Conservation (phyloP, 2,888 invertebrate genomes). For the Dynastes hyllus region DNA sequence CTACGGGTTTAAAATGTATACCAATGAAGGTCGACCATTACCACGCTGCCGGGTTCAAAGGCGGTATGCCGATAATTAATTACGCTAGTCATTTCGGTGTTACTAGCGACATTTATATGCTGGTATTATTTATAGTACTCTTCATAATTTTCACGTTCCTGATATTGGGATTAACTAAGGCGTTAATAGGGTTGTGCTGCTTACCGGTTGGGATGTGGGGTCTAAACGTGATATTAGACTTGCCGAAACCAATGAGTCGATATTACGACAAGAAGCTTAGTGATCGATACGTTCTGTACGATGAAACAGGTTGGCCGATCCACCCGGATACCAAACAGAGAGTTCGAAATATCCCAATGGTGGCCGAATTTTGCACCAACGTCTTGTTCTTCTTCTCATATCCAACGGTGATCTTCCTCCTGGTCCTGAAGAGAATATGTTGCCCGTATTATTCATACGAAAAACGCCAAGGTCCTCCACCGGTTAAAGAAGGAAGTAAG, state of each 20-base stretch:
- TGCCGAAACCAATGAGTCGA: constrained; percentile 71
- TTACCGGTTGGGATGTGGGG: constrained; percentile 73
- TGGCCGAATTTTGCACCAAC: constrained; percentile 74
- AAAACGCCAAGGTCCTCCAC: not conserved
- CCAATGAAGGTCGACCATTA: constrained; percentile 71
- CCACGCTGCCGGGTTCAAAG: constrained; percentile 72
- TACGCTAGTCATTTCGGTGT: constrained; percentile 64
- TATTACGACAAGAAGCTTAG: constrained; percentile 73
- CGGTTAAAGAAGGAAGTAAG: not conserved
- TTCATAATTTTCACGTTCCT: constrained; percentile 65
- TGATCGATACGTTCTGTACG: constrained; percentile 71
- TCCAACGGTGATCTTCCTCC: constrained; percentile 70
- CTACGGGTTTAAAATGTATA: constrained; percentile 68
- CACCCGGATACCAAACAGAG: constrained; percentile 75
- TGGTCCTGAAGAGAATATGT: constrained; percentile 59
- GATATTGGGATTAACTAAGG: constrained; percentile 74
- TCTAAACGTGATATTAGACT: constrained; percentile 72
- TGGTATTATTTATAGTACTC: constrained; percentile 57
- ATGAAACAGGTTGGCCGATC: constrained; percentile 75
- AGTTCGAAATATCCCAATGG: constrained; percentile 67
- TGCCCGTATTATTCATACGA: constrained; percentile 55
- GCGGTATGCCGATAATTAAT: constrained; percentile 68
- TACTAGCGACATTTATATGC: constrained; percentile 64
- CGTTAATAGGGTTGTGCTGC: constrained; percentile 71
- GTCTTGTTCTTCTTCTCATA: constrained; percentile 74